Evolutionary conservation across 2,888 invertebrate species (phyloP).

Genomic region (Biston stratarius): DNA sequence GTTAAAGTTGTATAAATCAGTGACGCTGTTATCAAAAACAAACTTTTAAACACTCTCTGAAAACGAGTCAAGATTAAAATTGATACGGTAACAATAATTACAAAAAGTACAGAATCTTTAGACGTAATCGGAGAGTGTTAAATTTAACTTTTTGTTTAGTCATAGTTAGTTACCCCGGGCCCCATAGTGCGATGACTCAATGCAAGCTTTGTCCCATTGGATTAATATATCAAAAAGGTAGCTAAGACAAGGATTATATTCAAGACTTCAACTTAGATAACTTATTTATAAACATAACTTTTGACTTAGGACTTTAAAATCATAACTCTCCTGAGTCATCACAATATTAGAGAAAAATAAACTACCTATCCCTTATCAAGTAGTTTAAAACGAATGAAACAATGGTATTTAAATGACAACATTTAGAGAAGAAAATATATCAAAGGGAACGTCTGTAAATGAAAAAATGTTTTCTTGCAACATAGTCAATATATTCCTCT

Average conservation of each 20-base stretch:
- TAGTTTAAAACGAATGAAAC: slow-evolving; percentile 67
- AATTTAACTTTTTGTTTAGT: slow-evolving; percentile 39
- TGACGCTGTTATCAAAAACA: slow-evolving; percentile 20
- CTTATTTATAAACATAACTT: slow-evolving; percentile 47
- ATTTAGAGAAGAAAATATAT: slow-evolving; percentile 59
- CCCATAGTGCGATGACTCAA: slow-evolving; percentile 86
- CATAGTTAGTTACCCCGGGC: slow-evolving; percentile 63
- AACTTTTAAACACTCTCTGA: slow-evolving; percentile 32
- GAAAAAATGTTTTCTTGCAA: slow-evolving; percentile 79
- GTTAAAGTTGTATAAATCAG: slow-evolving; percentile 7
- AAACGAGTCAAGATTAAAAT: slow-evolving; percentile 15
- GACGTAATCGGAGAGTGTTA: slow-evolving; percentile 54
- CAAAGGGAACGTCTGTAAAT: slow-evolving; percentile 72
- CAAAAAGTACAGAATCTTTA: neutral
- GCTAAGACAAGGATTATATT: slow-evolving; percentile 46
- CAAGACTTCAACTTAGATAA: slow-evolving; percentile 42
- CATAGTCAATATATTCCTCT: slow-evolving; percentile 83
- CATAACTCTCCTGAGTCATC: slow-evolving; percentile 82
- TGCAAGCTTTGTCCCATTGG: slow-evolving; percentile 84
- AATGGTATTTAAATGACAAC: slow-evolving; percentile 68
- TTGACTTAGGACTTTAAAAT: slow-evolving; percentile 59
- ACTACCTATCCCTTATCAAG: slow-evolving; percentile 41
- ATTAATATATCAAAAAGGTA: slow-evolving; percentile 51
- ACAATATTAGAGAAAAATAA: slow-evolving; percentile 75
- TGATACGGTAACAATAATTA: neutral